Conservation (phyloP, 37 sponge, comb jelly and placozoan species). For the Eunapius fragilis region DNA sequence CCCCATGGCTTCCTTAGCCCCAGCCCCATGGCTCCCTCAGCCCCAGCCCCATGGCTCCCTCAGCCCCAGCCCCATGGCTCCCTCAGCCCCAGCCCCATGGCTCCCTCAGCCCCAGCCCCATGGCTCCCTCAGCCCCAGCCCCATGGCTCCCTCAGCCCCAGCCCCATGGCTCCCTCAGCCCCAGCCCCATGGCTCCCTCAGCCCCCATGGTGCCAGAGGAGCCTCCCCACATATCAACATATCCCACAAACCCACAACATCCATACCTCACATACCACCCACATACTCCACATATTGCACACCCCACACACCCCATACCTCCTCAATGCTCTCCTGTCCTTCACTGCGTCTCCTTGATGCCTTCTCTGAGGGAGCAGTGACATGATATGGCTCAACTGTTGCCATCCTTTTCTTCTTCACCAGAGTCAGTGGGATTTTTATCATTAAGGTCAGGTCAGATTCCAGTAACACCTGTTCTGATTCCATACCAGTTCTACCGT, state of each 20-base stretch:
- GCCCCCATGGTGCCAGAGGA: too few species aligned
- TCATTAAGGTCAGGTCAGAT: neutral
- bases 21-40: too few species aligned
- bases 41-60: too few species aligned
- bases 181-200: too few species aligned
- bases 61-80: too few species aligned
- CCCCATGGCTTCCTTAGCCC: too few species aligned
- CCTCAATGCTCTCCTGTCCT: neutral
- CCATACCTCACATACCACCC: neutral
- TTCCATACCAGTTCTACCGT: neutral
- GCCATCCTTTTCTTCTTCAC: constrained; percentile 50
- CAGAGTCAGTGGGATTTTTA: neutral
- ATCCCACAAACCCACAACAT: neutral
- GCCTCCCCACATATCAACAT: too few species aligned
- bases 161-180: too few species aligned
- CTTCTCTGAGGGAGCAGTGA: constrained; percentile 15
- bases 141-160: too few species aligned
- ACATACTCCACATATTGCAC: neutral
- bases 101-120: too few species aligned
- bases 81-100: too few species aligned
- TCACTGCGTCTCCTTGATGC: constrained; percentile 21
- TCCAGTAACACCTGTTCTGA: neutral
- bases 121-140: too few species aligned
- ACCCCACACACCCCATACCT: neutral
- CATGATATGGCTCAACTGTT: constrained; percentile 37